Conservation (phyloP, 2,888 invertebrate species). For the Itoplectis maculator region DNA sequence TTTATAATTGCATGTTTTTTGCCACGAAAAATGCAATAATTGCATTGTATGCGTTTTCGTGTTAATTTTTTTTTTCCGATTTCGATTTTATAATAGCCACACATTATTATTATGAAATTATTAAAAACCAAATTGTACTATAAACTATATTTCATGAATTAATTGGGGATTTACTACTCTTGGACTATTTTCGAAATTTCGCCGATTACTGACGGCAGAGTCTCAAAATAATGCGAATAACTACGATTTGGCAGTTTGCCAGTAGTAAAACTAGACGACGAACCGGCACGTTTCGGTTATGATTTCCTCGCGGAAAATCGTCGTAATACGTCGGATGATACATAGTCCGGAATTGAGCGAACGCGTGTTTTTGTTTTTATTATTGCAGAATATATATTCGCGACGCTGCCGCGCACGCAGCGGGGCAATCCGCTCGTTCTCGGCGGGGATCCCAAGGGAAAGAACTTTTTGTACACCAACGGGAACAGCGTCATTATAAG, state of each 20-base stretch:
- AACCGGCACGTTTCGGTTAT: conserved; percentile 14
- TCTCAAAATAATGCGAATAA: conserved; percentile 76
- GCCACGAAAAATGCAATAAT: too few species aligned
- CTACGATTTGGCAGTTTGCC: conserved; percentile 76
- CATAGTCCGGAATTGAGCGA: background rate
- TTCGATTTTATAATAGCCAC: too few species aligned
- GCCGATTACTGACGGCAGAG: conserved; percentile 34
- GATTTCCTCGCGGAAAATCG: conserved; percentile 31
- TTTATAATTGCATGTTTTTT: too few species aligned
- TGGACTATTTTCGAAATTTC: conserved; percentile 36
- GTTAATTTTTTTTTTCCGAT: too few species aligned
- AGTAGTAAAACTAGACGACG: conserved; percentile 67
- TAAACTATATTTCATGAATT: too few species aligned
- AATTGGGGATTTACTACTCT: too few species aligned
- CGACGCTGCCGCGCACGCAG: conserved; percentile 96
- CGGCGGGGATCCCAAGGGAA: conserved; percentile 98
- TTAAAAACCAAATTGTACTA: too few species aligned
- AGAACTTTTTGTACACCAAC: conserved; percentile 98
- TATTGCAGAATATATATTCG: conserved; percentile 93
- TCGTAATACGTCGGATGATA: background rate
- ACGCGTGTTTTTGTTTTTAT: conserved; percentile 30
- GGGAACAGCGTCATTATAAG: conserved; percentile 99
- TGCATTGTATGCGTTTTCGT: too few species aligned
- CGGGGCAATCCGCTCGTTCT: conserved; percentile 97
- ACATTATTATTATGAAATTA: too few species aligned